Percentiles rank a stretch among this genome's conserved stretches.
Conservation (phyloP, 2,888 invertebrate species). For the Brenthis ino region DNA sequence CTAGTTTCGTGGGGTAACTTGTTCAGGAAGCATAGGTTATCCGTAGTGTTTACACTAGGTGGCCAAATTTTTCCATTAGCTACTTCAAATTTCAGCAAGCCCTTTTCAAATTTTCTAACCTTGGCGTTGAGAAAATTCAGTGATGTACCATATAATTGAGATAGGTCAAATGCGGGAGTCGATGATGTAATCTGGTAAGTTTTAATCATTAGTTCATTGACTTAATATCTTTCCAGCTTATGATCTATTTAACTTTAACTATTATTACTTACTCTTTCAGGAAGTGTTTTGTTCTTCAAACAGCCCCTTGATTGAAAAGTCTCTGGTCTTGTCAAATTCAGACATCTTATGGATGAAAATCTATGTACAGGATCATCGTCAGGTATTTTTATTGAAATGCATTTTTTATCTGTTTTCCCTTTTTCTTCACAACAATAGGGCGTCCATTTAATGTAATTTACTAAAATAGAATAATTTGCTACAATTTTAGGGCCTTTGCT, state of each 20-base stretch:
- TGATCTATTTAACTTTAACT: no score
- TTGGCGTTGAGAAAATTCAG: constrained; percentile 38
- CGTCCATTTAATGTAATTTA: constrained; percentile 49
- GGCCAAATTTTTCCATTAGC: constrained; percentile 48
- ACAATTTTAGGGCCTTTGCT: no score
- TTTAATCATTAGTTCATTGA: not conserved
- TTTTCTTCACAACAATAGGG: constrained; percentile 47
- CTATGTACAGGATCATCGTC: constrained; percentile 51
- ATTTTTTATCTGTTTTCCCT: constrained; percentile 45
- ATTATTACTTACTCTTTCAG: constrained; percentile 43
- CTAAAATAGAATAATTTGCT: constrained; percentile 38
- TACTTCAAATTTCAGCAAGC: constrained; percentile 46
- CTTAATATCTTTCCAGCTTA: no score
- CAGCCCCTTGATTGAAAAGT: constrained; percentile 51
- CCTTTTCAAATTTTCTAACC: constrained; percentile 43
- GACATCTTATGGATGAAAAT: constrained; percentile 49
- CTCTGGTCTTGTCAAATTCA: constrained; percentile 51
- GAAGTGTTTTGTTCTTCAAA: constrained; percentile 42
- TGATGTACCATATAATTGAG: constrained; percentile 44
- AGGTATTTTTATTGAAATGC: constrained; percentile 46
- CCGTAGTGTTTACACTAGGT: constrained; percentile 39
- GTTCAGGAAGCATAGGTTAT: constrained; percentile 45
- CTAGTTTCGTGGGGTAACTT: constrained; percentile 50
- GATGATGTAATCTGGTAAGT: constrained; percentile 45
- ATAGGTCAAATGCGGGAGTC: constrained; percentile 48